Evolutionary conservation across 2,113 vertebrate species (phyloP).

Genomic region (Fregata magnificens): DNA sequence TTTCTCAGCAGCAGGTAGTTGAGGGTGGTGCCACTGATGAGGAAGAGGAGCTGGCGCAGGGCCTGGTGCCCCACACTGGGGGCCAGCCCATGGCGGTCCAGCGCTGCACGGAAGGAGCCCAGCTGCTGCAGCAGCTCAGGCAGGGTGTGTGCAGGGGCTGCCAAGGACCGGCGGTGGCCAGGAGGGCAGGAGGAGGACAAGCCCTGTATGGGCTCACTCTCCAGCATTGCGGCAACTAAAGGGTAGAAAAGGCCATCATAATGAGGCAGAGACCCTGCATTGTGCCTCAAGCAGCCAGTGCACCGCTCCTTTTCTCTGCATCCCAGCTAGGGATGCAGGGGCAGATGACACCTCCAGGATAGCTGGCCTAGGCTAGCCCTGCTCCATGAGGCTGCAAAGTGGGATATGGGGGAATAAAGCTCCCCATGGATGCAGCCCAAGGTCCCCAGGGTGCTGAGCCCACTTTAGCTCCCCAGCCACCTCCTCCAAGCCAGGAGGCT

Average conservation of each 20-base stretch:
- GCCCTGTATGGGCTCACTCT: constrained; percentile 78
- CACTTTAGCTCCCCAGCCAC: neutral
- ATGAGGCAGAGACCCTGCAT: rapidly evolving
- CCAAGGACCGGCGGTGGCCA: constrained; percentile 11
- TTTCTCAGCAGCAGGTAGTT: constrained; percentile 81
- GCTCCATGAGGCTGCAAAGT: neutral
- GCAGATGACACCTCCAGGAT: too few relatives aligned
- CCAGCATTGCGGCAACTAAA: constrained; percentile 76
- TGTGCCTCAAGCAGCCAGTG: neutral
- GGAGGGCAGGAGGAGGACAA: constrained; percentile 25
- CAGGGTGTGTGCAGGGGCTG: constrained; percentile 48
- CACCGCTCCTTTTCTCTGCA: rapidly evolving
- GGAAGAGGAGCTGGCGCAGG: constrained; percentile 76
- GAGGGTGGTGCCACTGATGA: constrained; percentile 68
- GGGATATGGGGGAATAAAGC: rapidly evolving
- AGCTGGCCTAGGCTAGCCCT: neutral
- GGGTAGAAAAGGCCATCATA: neutral
- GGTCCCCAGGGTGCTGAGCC: neutral
- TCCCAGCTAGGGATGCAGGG: too few relatives aligned
- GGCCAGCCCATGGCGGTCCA: constrained; percentile 66
- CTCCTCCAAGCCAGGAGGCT: neutral
- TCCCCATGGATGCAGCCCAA: neutral
- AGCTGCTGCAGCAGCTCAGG: constrained; percentile 73
- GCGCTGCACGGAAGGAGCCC: constrained; percentile 14
- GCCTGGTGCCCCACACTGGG: constrained; percentile 62